phyloP scores from a whole-genome alignment of 2,113 vertebrate genomes.

The Tretioscincus oriximinensis region DNA sequence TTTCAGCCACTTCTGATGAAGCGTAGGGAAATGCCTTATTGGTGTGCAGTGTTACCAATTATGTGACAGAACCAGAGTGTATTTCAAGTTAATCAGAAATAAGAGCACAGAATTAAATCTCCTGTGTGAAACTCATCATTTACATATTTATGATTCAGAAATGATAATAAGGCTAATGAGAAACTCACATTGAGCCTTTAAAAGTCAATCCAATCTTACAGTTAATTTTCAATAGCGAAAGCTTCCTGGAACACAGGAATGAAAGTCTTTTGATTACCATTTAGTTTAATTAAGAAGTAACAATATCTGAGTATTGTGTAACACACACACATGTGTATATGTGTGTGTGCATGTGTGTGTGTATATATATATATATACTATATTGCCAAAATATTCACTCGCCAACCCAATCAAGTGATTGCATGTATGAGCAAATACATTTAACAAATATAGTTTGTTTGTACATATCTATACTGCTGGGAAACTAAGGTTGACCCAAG shows the following conservation, averaged over 20 bases:
- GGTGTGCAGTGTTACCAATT: slow-evolving; percentile 86
- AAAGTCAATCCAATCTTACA: slow-evolving; percentile 76
- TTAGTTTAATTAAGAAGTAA: slow-evolving; percentile 70
- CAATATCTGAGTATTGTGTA: slow-evolving; percentile 41
- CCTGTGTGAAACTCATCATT: slow-evolving; percentile 80
- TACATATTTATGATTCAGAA: slow-evolving; percentile 90
- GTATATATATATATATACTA: too few relatives aligned
- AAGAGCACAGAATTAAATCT: slow-evolving; percentile 84
- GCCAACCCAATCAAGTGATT: too few relatives aligned
- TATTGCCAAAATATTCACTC: too few relatives aligned
- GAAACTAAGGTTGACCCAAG: slow-evolving; percentile 5
- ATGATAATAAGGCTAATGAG: slow-evolving; percentile 89
- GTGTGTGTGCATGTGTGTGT: too few relatives aligned
- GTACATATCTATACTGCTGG: not conserved
- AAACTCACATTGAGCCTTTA: slow-evolving; percentile 73
- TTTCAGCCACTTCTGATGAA: slow-evolving; percentile 76
- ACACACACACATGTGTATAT: not conserved
- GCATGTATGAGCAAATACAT: too few relatives aligned
- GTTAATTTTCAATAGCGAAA: slow-evolving; percentile 75
- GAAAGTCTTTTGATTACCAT: slow-evolving; percentile 64
- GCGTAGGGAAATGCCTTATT: slow-evolving; percentile 80
- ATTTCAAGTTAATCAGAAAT: slow-evolving; percentile 86
- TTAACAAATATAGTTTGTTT: too few relatives aligned
- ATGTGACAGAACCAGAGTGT: slow-evolving; percentile 79
- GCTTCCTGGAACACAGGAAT: slow-evolving; percentile 58